A percentile compares a stretch with the other conserved stretches of the same genome.
phyloP scores from a whole-genome alignment of 2,888 invertebrate species.

The Fragum sueziense region DNA sequence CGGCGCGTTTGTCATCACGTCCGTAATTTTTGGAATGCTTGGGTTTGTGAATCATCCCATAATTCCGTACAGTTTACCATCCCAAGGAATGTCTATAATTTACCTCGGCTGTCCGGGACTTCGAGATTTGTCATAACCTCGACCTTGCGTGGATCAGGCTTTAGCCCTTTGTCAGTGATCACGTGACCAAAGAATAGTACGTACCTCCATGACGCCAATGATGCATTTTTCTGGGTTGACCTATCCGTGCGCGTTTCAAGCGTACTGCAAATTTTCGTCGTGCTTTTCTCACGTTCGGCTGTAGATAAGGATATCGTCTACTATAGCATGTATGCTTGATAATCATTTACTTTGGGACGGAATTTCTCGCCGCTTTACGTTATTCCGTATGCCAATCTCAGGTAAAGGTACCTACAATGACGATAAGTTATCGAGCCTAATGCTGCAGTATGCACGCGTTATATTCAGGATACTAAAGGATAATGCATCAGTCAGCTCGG shows the following conservation, averaged over 20 bases:
- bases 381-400: slow-evolving; percentile 49
- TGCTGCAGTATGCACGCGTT: slow-evolving; percentile 34
- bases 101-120: neutral
- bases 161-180: slow-evolving; percentile 29
- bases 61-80: neutral
- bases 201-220: slow-evolving; percentile 17
- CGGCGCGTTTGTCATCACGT: no score
- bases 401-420: slow-evolving; percentile 42
- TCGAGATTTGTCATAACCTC: slow-evolving; percentile 27
- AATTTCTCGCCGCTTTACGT: slow-evolving; percentile 38
- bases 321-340: slow-evolving; percentile 23
- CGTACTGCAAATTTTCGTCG: slow-evolving; percentile 27
- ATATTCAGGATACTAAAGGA: slow-evolving; percentile 32
- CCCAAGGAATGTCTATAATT: neutral
- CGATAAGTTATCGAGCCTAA: slow-evolving; percentile 46
- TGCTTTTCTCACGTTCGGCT: slow-evolving; percentile 35
- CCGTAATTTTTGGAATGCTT: no score
- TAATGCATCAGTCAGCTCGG: slow-evolving; percentile 10
- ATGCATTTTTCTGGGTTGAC: slow-evolving; percentile 45
- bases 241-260: slow-evolving; percentile 13
- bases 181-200: slow-evolving; percentile 49
- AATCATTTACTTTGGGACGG: slow-evolving; percentile 28
- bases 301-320: slow-evolving; percentile 42
- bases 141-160: slow-evolving; percentile 44
- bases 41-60: neutral